A percentile compares a stretch with the other conserved stretches of the same genome.
These are phyloP conservation scores for Drosophila subquinaria DNA, from an alignment of 2,888 invertebrate genomes.

Conservation along the genomic window DNA sequence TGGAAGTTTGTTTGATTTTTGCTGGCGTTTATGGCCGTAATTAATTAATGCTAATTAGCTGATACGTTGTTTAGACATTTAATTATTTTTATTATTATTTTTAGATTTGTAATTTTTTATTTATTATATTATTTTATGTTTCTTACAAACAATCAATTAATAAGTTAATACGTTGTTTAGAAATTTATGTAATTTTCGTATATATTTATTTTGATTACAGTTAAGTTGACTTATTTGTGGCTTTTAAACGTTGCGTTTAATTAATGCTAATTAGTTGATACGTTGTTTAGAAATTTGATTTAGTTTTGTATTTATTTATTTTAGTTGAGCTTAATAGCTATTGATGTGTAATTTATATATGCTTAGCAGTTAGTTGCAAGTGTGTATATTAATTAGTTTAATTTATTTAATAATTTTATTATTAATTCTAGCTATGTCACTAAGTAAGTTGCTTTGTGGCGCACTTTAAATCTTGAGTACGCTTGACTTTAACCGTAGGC, in stretches of 20 bases:
- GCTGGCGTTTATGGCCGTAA: conserved; percentile 12
- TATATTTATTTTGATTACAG: not conserved
- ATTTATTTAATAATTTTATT: conserved; percentile 20
- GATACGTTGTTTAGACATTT: no score
- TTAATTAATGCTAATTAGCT: not conserved
- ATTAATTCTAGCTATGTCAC: conserved; percentile 45
- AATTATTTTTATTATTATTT: no score
- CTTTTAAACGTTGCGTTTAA: conserved; percentile 11
- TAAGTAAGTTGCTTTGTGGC: conserved; percentile 48
- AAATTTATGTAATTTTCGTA: not conserved
- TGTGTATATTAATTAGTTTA: conserved; percentile 32
- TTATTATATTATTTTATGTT: conserved; percentile 1
- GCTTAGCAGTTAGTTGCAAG: conserved; percentile 21
- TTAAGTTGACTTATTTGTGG: not conserved
- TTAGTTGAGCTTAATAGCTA: conserved; percentile 16
- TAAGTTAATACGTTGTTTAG: conserved; percentile 12
- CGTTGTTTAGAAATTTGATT: conserved; percentile 8
- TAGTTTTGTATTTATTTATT: not conserved
- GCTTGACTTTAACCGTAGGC: conserved; percentile 60
- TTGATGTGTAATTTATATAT: conserved; percentile 30
- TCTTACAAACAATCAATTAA: conserved; percentile 28
- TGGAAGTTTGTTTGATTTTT: conserved; percentile 22
- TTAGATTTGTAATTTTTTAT: no score
- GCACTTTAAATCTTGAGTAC: conserved; percentile 53
- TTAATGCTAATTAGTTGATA: conserved; percentile 16